Base-by-base conservation (phyloP, 2,888 invertebrate genomes). In the Junonia oenone region DNA sequence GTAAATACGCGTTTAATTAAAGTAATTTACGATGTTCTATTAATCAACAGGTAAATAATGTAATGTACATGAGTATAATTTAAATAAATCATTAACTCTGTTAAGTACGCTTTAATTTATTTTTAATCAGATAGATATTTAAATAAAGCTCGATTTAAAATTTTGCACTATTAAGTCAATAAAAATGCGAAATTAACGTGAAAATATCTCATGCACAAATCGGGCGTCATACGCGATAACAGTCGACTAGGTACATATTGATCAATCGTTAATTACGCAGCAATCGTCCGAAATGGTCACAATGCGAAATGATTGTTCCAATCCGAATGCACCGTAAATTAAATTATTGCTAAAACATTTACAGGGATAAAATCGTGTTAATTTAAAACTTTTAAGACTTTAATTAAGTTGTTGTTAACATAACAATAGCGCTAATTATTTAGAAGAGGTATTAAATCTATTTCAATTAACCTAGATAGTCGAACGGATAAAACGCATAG, bases 201-300 rank as follows among this genome's bases (percentile, higher is more conserved):
- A 38, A 40, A 40, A 40, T 37, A 37, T 40, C 38, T 40, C 38
- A 19, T 40, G 17, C 11, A 19, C 19, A 40, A 40, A 40, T 40
- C 38, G 38, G 11, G 19, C 38, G 17, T n/a, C 38, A 40, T 4
- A 40, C 38, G 19, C 38, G 38, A 40, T 38, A 53, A 46, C 19
- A 51, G 40, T 22, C 52, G 46, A 53, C 52, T 53, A 40, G 26
- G 53, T 53, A 53, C 53, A 53, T 53, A 53, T 53, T 53, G 53
- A 53, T 46, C 53, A 14, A 47, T 40, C 40, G 53, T 53, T 52
- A 53, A 53, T 53, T 53, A 53, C 47, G 47, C 40, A 40, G 38
- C 47, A 47, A 47, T 47, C 47, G 14, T 47, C 29, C 29, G 29
- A 40, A 47, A 19, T 37, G 40, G 11, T 40, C 53, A 53, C 33